Percentiles rank a stretch among this genome's conserved stretches.
Conservation (phyloP, 2,797 vertebrate species). For the Ciconia nigra region DNA sequence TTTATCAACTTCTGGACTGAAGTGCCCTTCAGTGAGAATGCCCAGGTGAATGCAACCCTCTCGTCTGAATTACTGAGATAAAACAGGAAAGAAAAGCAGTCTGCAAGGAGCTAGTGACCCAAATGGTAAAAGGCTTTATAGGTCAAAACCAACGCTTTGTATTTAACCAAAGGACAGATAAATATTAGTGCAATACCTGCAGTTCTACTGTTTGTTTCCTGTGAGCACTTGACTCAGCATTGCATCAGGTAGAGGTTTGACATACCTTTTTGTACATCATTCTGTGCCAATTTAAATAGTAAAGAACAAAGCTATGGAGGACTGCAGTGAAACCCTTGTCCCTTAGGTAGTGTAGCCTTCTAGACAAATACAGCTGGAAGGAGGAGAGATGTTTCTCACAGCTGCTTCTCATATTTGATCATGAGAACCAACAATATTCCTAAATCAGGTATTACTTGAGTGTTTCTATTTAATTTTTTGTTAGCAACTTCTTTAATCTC, state of each 20-base stretch:
- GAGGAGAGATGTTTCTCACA: background rate
- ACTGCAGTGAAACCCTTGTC: background rate
- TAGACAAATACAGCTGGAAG: background rate
- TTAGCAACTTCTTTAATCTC: background rate
- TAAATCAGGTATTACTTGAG: background rate
- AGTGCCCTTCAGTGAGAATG: constrained; percentile 9
- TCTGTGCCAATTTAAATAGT: background rate
- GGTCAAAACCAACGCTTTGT: background rate
- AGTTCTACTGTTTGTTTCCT: background rate
- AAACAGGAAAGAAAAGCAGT: background rate
- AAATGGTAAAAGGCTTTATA: background rate
- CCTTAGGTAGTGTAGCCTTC: background rate
- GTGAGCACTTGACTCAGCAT: background rate
- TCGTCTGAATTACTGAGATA: constrained; percentile 37
- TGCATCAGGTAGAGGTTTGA: background rate
- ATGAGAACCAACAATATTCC: background rate
- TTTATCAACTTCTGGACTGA: constrained; percentile 5
- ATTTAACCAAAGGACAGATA: background rate
- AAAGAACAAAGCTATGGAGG: background rate
- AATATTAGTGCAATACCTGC: background rate
- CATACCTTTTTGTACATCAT: background rate
- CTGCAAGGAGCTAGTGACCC: background rate
- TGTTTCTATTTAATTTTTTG: background rate
- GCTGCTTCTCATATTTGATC: background rate
- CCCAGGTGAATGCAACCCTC: constrained; percentile 7